These are phyloP conservation scores for Diplogasteroides magnus DNA, from an alignment of 1,140 invertebrate genomes.

Conservation along the genomic window DNA sequence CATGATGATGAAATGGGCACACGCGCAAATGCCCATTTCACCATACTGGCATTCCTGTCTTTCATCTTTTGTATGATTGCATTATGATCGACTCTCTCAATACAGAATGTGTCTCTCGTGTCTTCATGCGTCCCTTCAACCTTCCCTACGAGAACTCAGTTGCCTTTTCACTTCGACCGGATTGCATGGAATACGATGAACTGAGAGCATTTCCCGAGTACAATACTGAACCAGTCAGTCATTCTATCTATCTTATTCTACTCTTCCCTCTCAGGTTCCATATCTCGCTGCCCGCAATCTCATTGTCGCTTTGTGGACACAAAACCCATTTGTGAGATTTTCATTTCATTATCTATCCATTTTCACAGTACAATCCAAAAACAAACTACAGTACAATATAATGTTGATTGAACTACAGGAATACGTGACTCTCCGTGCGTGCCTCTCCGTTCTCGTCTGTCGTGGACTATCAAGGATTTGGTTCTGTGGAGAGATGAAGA, in stretches of 20 bases:
- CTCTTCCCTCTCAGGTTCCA: conserved; percentile 31
- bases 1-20: conserved; percentile 4
- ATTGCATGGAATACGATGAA: conserved; percentile 58
- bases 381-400: conserved; percentile 4
- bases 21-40: no score
- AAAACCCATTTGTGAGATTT: conserved; percentile 57
- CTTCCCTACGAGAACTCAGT: conserved; percentile 50
- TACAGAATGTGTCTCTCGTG: no score
- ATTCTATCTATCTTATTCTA: not conserved
- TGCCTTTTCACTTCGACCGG: conserved; percentile 56
- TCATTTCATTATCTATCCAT: not conserved
- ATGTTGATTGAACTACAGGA: conserved; percentile 47
- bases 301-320: conserved; percentile 58
- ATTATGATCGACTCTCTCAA: no score
- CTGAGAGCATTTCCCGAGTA: conserved; percentile 55
- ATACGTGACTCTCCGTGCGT: conserved; percentile 57
- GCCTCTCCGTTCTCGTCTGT: conserved; percentile 56
- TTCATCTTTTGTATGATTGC: no score
- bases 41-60: no score
- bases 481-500: conserved; percentile 51
- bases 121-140: conserved; percentile 55
- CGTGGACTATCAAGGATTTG: conserved; percentile 57
- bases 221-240: conserved; percentile 40
- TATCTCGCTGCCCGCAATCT: conserved; percentile 60
- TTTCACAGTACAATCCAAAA: conserved; percentile 12